Evolutionary conservation across 2,113 vertebrate species (phyloP).

Genomic region (Pituophis catenifer): DNA sequence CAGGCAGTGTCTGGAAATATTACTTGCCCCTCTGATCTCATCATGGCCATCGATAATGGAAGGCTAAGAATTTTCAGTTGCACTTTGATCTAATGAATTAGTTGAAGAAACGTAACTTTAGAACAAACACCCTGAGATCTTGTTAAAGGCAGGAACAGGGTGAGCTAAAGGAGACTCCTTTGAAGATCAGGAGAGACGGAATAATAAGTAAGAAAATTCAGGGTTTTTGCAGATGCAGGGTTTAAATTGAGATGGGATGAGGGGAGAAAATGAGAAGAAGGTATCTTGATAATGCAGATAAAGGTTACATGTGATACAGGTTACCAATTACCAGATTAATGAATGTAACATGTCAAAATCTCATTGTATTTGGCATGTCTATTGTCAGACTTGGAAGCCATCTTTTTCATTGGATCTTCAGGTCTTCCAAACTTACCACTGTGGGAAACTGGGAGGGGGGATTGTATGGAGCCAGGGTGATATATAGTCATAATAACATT

Average conservation of each 20-base stretch:
- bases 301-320: not conserved
- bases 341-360: not conserved
- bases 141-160: not conserved
- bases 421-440: no score
- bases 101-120: conserved; percentile 23
- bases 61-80: not conserved
- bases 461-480: no score
- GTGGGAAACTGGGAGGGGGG: no score
- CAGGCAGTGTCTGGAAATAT: not conserved
- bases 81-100: not conserved
- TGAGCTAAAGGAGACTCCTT: not conserved
- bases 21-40: not conserved
- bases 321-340: not conserved
- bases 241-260: not conserved
- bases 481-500: no score
- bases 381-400: no score
- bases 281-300: not conserved
- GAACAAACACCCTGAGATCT: conserved; percentile 6
- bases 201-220: not conserved
- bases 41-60: conserved; percentile 14
- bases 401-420: no score
- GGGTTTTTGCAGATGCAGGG: not conserved
- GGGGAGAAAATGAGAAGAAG: not conserved
- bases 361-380: not conserved
- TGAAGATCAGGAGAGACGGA: conserved; percentile 19